phyloP scores from a whole-genome alignment of 2,888 invertebrate genomes.

The Cryptosula pallasiana region DNA sequence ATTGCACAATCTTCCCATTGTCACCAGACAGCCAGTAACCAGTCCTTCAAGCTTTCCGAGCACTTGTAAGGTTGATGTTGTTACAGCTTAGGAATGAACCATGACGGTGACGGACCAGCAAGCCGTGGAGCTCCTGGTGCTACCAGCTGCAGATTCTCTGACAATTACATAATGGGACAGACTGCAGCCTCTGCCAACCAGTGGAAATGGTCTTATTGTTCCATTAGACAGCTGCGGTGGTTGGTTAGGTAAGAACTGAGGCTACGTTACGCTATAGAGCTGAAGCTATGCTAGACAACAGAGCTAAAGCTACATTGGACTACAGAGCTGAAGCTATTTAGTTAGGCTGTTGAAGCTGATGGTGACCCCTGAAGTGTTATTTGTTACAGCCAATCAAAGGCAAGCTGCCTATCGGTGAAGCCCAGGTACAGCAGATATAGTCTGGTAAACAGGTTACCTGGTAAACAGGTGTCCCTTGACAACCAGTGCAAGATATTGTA shows the following conservation, averaged over 20 bases:
- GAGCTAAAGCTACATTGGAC: too few relatives aligned
- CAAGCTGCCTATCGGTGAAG: neutral
- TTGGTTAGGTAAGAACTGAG: neutral
- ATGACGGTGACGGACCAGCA: slow-evolving; percentile 17
- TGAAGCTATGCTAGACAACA: too few relatives aligned
- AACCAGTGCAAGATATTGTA: slow-evolving; percentile 13
- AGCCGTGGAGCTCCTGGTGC: neutral
- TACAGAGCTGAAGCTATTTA: too few relatives aligned
- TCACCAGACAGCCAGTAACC: too few relatives aligned
- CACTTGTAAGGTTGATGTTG: neutral
- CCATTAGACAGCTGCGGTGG: slow-evolving; percentile 1
- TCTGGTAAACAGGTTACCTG: neutral
- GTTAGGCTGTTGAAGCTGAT: too few relatives aligned
- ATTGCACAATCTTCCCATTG: too few relatives aligned
- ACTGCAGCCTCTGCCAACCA: neutral
- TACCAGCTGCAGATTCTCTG: neutral
- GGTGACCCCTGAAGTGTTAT: too few relatives aligned
- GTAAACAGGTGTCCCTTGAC: neutral
- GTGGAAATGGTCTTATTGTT: slow-evolving; percentile 2
- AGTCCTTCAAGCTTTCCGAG: too few relatives aligned
- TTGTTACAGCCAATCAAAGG: slow-evolving; percentile 5
- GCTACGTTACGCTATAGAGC: too few relatives aligned
- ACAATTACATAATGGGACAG: slow-evolving; percentile 21
- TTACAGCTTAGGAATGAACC: slow-evolving; percentile 9
- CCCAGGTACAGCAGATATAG: neutral